phyloP scores from a whole-genome alignment of 2,113 vertebrate genomes.

The Smithornis capensis region DNA sequence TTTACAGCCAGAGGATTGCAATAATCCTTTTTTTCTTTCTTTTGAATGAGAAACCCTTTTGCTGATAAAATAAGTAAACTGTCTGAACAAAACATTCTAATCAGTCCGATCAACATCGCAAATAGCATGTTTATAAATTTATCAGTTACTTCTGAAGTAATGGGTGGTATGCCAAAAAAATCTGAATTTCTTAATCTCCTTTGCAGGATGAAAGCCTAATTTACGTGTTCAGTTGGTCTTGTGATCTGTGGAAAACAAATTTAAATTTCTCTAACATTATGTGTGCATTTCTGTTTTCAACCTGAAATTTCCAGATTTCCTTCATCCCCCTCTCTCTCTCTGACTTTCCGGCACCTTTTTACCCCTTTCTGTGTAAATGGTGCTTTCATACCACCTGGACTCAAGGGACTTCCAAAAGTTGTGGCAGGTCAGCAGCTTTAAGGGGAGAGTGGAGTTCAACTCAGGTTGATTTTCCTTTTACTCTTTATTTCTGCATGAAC shows the following conservation, averaged over 20 bases:
- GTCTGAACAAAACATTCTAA: neutral
- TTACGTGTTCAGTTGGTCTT: neutral
- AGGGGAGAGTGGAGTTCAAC: neutral
- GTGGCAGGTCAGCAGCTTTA: neutral
- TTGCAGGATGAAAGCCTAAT: neutral
- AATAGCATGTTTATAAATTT: neutral
- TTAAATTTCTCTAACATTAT: neutral
- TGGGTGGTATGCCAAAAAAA: neutral
- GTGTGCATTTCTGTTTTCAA: neutral
- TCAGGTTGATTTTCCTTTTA: neutral
- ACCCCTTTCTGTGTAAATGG: neutral
- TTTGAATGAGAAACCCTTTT: neutral
- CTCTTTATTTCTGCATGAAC: conserved; percentile 13
- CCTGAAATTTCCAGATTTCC: neutral
- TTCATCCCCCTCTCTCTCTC: neutral
- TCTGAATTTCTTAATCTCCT: neutral
- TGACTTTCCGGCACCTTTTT: neutral
- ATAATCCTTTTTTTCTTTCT: neutral
- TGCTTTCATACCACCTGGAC: neutral
- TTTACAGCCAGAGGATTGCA: neutral
- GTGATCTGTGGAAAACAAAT: neutral
- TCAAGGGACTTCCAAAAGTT: neutral
- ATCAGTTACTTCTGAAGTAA: neutral
- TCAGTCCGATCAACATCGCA: neutral
- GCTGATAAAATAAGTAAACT: neutral